phyloP scores from a whole-genome alignment of 1,140 invertebrate species.

The Nasonia longicornis region DNA sequence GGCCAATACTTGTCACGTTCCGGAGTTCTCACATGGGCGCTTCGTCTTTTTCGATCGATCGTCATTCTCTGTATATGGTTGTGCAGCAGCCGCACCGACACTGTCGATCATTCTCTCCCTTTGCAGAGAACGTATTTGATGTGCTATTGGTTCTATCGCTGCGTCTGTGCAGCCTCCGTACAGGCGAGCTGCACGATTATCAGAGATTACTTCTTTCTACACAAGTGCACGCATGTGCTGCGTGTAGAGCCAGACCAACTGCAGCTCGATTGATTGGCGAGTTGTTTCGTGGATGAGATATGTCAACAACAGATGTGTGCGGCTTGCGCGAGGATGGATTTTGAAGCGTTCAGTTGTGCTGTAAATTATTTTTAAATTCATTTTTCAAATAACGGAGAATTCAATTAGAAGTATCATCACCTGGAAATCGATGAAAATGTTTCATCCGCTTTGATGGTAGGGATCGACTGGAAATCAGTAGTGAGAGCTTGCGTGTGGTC shows the following conservation, averaged over 20 bases:
- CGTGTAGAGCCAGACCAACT: not conserved
- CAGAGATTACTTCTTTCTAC: constrained; percentile 2
- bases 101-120: not conserved
- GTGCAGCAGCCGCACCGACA: not conserved
- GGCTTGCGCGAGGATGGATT: no score
- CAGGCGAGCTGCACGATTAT: not conserved
- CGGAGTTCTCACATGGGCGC: not conserved
- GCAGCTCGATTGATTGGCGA: not conserved
- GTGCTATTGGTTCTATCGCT: not conserved
- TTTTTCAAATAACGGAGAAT: no score
- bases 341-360: no score
- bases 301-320: not conserved
- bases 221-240: not conserved
- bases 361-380: no score
- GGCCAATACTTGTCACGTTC: not conserved
- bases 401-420: no score
- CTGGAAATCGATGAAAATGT: no score
- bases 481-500: no score
- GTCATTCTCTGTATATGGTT: not conserved
- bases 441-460: no score
- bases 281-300: not conserved
- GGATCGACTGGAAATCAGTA: no score
- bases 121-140: not conserved
- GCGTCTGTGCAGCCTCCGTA: no score
- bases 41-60: not conserved